Base-by-base conservation (phyloP, 2,113 vertebrate genomes). In the Parus major region DNA sequence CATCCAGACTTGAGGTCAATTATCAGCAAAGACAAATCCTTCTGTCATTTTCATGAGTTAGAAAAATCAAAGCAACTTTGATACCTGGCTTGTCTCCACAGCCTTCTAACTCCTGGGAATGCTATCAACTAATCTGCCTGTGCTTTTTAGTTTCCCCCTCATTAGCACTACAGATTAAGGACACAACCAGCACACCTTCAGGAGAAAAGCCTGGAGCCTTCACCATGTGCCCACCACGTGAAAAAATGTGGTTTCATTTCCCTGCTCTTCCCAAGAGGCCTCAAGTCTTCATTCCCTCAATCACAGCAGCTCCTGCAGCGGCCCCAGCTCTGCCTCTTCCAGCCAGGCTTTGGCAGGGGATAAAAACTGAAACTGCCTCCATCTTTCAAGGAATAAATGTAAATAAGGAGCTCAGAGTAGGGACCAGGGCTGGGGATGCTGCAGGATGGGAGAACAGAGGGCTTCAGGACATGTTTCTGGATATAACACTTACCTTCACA, bases 31-130 rank as follows among this genome's bases (percentile, higher is more conserved):
- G 88, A 86, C 46, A 88, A 94, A 93, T 39, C 82, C 23, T 66
- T 65, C 52, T 42, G 21, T 47, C 59, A 35, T 72, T 90, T 86
- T 11, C 56, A 44, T 23, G 39, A 86, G 60, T 71, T 70, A 65
- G 16, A 78, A 76, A 90, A 90, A 91, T 88, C 92, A 95, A 95
- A 95, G 90, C 39, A 88, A 77, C 87, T 90, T 94, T 92, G 82
- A 93, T 92, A 88, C 44, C 59, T 25, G 47, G 66, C 64, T 93
- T 75, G 63, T 60, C 64, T 82, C 88, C 76, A 44, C 12, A 16
- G 63, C 55, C 71, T 56, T 28, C 46, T 52, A 71, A 73, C 68
- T 93, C 75, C 75, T 56, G 22, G 68, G 55, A 94, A 77, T 52
- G 63, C 50, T 15, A 35, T 41, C 63, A 59, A 1, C 78, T 41